phyloP scores from a whole-genome alignment of 2,888 invertebrate genomes.

The Empis stercorea region DNA sequence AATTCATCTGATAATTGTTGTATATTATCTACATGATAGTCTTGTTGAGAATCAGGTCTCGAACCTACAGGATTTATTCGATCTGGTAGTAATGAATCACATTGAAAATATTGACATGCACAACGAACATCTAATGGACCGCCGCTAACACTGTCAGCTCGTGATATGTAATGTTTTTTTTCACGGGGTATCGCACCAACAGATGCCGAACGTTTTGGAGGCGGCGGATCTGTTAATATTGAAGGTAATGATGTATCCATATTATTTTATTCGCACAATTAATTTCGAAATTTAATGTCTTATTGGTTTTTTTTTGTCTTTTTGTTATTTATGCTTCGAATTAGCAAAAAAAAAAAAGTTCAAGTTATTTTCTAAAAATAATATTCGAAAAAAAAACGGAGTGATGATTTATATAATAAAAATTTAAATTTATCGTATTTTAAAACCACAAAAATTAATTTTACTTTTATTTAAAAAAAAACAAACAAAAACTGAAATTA shows the following conservation, averaged over 20 bases:
- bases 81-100: conserved; percentile 66
- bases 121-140: conserved; percentile 70
- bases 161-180: conserved; percentile 52
- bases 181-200: conserved; percentile 51
- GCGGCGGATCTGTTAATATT: background rate
- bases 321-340: too few species aligned
- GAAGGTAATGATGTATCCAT: background rate
- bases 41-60: conserved; percentile 48
- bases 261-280: background rate
- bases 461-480: too few species aligned
- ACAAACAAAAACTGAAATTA: too few species aligned
- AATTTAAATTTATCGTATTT: too few species aligned
- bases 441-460: too few species aligned
- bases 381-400: too few species aligned
- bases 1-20: conserved; percentile 21
- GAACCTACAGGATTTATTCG: conserved; percentile 53
- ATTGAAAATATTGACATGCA: conserved; percentile 74
- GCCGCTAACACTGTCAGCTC: conserved; percentile 57
- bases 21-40: conserved; percentile 35
- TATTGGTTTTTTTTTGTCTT: background rate
- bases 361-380: too few species aligned
- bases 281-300: conserved; percentile 6
- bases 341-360: too few species aligned
- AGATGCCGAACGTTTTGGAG: conserved; percentile 49
- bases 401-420: too few species aligned